These are phyloP conservation scores for Coreius guichenoti DNA, from an alignment of 2,797 vertebrate genomes.

Conservation along the genomic window DNA sequence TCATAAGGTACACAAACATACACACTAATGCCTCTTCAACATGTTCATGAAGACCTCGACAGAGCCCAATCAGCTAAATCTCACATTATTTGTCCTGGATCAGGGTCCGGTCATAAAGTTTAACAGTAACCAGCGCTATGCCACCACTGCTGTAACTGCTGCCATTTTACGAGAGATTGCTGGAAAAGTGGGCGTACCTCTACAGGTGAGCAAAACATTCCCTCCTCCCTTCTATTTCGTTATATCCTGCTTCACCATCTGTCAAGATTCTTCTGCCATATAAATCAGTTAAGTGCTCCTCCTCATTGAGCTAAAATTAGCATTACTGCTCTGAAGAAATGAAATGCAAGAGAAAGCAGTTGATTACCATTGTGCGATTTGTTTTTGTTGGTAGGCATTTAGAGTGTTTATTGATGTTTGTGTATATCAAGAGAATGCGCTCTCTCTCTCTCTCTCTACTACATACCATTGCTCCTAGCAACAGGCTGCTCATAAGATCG, in stretches of 20 bases:
- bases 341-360: not conserved
- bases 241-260: conserved; percentile 1
- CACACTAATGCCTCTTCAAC: not conserved
- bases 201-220: conserved; percentile 82
- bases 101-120: conserved; percentile 97
- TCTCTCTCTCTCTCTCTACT: not conserved
- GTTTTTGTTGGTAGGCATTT: not conserved
- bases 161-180: conserved; percentile 88
- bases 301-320: conserved; percentile 7
- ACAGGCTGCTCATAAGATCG: not conserved
- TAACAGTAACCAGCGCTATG: conserved; percentile 96
- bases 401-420: not conserved
- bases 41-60: not conserved
- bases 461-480: conserved; percentile 30
- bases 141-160: conserved; percentile 92
- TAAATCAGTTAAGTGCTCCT: not conserved
- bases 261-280: not conserved
- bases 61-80: not conserved
- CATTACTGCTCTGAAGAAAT: not conserved
- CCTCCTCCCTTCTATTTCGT: not conserved
- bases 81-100: conserved; percentile 29
- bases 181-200: conserved; percentile 79
- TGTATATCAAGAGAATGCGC: not conserved
- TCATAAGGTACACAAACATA: conserved; percentile 86
- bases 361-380: not conserved